Conservation (phyloP, 2,888 invertebrate species). For the Antitype chi region DNA sequence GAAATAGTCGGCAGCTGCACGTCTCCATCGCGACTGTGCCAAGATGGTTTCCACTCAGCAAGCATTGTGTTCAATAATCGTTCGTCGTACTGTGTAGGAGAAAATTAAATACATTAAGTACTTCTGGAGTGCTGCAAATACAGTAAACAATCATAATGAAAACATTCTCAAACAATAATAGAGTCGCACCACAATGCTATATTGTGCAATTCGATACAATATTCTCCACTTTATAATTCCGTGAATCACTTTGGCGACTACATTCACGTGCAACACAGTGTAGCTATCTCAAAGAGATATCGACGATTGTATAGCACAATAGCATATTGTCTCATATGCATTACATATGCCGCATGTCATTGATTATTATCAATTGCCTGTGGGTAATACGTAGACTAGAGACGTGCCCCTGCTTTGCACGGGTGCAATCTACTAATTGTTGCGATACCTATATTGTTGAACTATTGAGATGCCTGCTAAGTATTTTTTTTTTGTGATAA, state of each 20-base stretch:
- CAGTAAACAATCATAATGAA: constrained; percentile 2
- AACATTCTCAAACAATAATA: neutral
- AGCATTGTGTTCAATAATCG: neutral
- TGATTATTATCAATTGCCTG: neutral
- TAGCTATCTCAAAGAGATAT: constrained; percentile 29
- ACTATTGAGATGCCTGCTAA: neutral
- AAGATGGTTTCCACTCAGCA: neutral
- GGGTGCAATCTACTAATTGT: neutral
- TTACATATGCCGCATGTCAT: neutral
- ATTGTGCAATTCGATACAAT: constrained; percentile 14
- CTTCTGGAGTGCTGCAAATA: neutral
- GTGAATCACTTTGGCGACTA: constrained; percentile 9
- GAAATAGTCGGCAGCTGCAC: neutral
- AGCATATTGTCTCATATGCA: constrained; percentile 5
- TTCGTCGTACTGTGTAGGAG: too few species aligned
- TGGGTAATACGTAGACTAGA: neutral
- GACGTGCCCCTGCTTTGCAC: too few species aligned
- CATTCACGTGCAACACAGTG: constrained; percentile 25
- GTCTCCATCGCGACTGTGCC: neutral
- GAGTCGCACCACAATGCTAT: neutral
- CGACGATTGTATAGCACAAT: neutral
- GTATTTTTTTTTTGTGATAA: too few species aligned
- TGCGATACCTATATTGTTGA: neutral
- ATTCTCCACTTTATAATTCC: constrained; percentile 4
- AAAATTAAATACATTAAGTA: neutral